Evolutionary conservation across 2,113 vertebrate genomes (phyloP), one percentile per base, ranked within the genome.

Genomic region (Odobenus rosmarus): DNA sequence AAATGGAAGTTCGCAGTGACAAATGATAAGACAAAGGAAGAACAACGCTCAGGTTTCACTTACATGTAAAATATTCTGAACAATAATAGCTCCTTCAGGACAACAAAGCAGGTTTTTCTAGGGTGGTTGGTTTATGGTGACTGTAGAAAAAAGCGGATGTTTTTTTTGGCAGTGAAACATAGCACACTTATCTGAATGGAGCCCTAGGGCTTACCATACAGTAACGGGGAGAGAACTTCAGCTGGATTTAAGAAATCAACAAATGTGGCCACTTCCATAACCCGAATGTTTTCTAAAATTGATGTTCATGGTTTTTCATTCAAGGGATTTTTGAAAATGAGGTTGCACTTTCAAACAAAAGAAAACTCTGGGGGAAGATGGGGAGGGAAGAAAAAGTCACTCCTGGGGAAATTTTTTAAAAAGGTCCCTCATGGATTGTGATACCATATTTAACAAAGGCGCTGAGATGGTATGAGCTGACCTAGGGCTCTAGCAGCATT

Each of bases 31-130:
- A 97, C 90, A 97, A 97, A 97, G 96, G 93, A 95, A 98, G 97
- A 97, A 85, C 93, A 97, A 93, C 72, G 96, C 97, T 95, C 93
- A 98, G 97, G 96, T 98, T 98, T 98, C 97, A 97, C 97, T 98
- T 98, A 97, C 96, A 96, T 96, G 97, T 97, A 97, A 98, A 98
- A 98, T 98, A 97, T 98, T 98, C 97, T 97, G 91, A 95, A 97
- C 97, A 98, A 98, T 97, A 85, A 96, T 95, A 97, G 93, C 96
- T 98, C 97, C 98, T 98, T 97, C 26, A 95, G 96, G 98, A 98
- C 97, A 97, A 98, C 97, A 98, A 97, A 98, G 97, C 98, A 98
- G 97, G 93, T 97, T 98, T 98, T 98, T 98, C 98, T 96, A 98
- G 97, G 96, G 93, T 98, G 97, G 96, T 98, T 98, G 98, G 97